These are phyloP conservation scores for Megalops cyprinoides DNA, from an alignment of 2,797 vertebrate genomes.

Conservation along the genomic window DNA sequence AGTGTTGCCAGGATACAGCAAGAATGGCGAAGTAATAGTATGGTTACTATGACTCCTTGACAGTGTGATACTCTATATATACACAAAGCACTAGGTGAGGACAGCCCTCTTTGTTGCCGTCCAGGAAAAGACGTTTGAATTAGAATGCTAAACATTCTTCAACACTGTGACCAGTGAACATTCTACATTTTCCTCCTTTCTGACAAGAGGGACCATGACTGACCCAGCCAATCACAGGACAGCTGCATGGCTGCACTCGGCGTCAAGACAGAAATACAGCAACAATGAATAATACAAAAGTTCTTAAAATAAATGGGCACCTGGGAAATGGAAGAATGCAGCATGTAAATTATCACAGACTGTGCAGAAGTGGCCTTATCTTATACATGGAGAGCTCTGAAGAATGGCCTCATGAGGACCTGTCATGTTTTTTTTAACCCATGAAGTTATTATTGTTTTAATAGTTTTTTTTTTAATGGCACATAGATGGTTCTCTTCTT, in stretches of 20 bases:
- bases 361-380: background rate
- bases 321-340: background rate
- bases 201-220: background rate
- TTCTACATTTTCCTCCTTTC: background rate
- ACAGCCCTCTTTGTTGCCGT: background rate
- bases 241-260: background rate
- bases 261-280: background rate
- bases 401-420: background rate
- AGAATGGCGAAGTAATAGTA: slow-evolving; percentile 58
- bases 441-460: too few species aligned
- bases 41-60: slow-evolving; percentile 61
- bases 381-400: background rate
- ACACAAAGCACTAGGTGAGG: background rate
- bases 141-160: background rate
- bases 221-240: background rate
- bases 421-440: background rate
- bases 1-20: slow-evolving; percentile 75
- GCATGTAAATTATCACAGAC: background rate
- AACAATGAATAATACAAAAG: background rate
- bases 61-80: slow-evolving; percentile 55
- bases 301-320: slow-evolving; percentile 7
- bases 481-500: too few species aligned
- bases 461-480: too few species aligned
- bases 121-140: too few species aligned
- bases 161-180: background rate